phyloP scores from a whole-genome alignment of 2,888 invertebrate species.

The Ophioninae sp. region DNA sequence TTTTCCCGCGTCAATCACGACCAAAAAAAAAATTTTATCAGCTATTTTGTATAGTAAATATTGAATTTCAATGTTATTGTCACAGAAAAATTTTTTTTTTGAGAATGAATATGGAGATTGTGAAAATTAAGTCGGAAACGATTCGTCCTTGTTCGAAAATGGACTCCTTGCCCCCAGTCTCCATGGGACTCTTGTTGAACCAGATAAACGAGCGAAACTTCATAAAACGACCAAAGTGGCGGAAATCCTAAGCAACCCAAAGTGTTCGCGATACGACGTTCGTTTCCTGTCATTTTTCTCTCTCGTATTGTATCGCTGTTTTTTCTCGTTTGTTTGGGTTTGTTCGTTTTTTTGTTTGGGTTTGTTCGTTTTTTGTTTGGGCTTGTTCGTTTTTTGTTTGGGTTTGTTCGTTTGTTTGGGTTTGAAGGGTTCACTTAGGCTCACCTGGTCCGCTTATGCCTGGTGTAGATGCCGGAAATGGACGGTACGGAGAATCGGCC shows the following conservation, averaged over 20 bases:
- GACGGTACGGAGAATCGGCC: conserved; percentile 84
- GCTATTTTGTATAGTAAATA: too few species aligned
- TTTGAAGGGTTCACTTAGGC: conserved; percentile 71
- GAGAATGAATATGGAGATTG: too few species aligned
- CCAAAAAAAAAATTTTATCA: too few species aligned
- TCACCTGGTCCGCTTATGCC: conserved; percentile 93
- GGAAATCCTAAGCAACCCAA: conserved; percentile 11
- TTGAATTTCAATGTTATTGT: too few species aligned
- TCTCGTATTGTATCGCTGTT: conserved; percentile 18
- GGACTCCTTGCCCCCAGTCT: not conserved
- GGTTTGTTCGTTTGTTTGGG: conserved; percentile 44
- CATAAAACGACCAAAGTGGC: conserved; percentile 35
- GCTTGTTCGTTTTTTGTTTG: conserved; percentile 46
- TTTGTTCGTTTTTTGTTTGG: conserved; percentile 23
- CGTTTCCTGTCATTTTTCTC: conserved; percentile 6
- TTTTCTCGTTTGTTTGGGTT: not conserved
- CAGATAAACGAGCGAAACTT: conserved; percentile 17
- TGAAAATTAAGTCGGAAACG: too few species aligned
- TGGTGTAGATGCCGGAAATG: conserved; percentile 90
- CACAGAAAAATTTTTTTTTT: too few species aligned
- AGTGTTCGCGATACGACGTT: conserved; percentile 42
- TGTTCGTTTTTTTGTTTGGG: not conserved
- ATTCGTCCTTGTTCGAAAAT: too few species aligned
- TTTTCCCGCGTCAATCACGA: too few species aligned
- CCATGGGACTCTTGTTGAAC: not conserved